Evolutionary conservation across 2,797 vertebrate genomes (phyloP).

Genomic region (Sebastes oblongus): DNA sequence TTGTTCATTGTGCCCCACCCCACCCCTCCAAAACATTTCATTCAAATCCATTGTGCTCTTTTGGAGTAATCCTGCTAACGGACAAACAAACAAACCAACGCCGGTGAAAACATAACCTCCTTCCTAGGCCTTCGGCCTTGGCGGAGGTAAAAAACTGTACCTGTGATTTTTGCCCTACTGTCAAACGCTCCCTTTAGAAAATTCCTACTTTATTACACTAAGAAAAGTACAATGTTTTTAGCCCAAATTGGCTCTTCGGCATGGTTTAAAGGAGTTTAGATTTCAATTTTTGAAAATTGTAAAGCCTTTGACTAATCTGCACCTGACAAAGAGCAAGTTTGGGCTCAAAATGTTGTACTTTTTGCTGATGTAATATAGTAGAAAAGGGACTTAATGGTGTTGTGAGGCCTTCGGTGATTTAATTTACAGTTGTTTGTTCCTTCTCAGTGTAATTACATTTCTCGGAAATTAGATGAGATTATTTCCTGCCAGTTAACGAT

Average conservation of each 20-base stretch:
- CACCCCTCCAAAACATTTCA: too few species aligned
- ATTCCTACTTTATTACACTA: background rate
- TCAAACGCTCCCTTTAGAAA: background rate
- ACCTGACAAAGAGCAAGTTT: background rate
- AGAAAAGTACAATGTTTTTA: background rate
- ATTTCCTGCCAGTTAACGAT: constrained; percentile 7
- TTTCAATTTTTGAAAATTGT: background rate
- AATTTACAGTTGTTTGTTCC: background rate
- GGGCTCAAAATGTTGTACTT: background rate
- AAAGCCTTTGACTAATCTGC: background rate
- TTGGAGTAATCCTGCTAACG: too few species aligned
- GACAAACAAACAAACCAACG: too few species aligned
- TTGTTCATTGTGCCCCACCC: too few species aligned
- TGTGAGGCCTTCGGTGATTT: background rate
- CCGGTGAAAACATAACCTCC: too few species aligned
- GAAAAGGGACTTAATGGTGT: background rate
- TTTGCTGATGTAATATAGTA: background rate
- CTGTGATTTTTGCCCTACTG: background rate
- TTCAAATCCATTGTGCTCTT: too few species aligned
- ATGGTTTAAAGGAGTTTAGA: background rate
- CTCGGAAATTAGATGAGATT: background rate
- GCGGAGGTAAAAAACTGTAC: background rate
- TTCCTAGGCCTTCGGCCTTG: too few species aligned
- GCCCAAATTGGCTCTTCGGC: background rate
- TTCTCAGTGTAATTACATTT: background rate